These are phyloP conservation scores for Dunckerocampus dactyliophorus DNA, from an alignment of 2,113 vertebrate genomes.

Conservation along the genomic window DNA sequence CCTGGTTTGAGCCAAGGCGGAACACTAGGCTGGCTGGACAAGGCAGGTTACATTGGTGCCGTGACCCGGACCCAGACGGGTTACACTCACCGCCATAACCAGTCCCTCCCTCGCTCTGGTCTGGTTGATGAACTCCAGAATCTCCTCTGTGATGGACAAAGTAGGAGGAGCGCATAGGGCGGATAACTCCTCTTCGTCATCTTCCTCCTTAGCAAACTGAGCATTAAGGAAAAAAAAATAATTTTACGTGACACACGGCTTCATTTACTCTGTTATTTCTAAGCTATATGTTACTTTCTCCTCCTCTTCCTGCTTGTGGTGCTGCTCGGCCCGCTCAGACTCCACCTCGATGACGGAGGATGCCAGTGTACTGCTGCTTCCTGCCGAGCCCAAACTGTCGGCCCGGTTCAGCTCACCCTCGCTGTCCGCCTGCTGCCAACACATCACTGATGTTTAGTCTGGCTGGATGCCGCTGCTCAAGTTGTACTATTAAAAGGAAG, in stretches of 20 bases:
- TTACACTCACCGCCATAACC: neutral
- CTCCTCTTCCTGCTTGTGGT: neutral
- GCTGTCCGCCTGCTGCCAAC: conserved; percentile 70
- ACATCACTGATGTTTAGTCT: neutral
- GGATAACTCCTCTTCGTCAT: conserved; percentile 51
- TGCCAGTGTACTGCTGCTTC: conserved; percentile 62
- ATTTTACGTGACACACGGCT: too few species aligned
- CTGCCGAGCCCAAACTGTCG: conserved; percentile 39
- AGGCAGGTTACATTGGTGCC: too few species aligned
- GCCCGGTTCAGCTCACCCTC: conserved; percentile 72
- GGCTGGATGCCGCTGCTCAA: neutral
- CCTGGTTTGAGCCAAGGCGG: too few species aligned
- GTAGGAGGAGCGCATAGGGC: conserved; percentile 64
- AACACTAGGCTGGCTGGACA: too few species aligned
- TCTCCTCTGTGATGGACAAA: conserved; percentile 85
- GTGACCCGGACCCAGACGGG: too few species aligned
- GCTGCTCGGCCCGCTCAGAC: conserved; percentile 21
- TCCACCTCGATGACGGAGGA: conserved; percentile 72
- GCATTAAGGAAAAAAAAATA: too few species aligned
- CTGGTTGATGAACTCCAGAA: conserved; percentile 82
- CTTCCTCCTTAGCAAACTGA: conserved; percentile 25
- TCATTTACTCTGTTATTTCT: too few species aligned
- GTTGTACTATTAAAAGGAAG: neutral
- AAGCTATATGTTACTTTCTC: neutral
- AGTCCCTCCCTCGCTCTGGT: conserved; percentile 66